A percentile compares a stretch with the other conserved stretches of the same genome.
Evolutionary conservation across 2,888 invertebrate genomes (phyloP).

Genomic region (Cephus nigrinus): DNA sequence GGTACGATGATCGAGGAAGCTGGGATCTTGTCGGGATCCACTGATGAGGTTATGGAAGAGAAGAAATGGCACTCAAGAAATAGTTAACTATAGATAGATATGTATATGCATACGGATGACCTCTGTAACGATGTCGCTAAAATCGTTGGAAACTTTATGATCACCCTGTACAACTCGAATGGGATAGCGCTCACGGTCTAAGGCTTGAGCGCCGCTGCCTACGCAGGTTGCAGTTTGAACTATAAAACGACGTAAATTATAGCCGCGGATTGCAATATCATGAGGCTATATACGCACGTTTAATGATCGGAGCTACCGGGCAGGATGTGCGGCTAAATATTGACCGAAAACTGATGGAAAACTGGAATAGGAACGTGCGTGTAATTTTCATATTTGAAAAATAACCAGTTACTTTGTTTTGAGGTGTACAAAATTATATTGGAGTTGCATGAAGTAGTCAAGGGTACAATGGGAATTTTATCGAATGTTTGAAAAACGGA

Average conservation of each 20-base stretch:
- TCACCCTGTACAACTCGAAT: conserved; percentile 60
- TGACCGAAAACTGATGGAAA: conserved; percentile 50
- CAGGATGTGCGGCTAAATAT: conserved; percentile 55
- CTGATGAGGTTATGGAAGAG: not conserved
- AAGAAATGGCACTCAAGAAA: not conserved
- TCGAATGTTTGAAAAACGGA: not conserved
- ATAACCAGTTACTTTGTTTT: not conserved
- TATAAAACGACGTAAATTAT: conserved; percentile 67
- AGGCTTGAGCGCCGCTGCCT: conserved; percentile 54
- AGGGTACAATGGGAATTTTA: not conserved
- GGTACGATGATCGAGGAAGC: not conserved
- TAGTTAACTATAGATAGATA: too few species aligned
- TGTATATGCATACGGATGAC: not conserved
- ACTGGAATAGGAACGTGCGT: not conserved
- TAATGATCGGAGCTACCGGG: conserved; percentile 66
- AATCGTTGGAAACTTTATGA: conserved; percentile 47
- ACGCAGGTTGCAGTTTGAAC: conserved; percentile 65
- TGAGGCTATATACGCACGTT: conserved; percentile 67
- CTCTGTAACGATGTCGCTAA: not conserved
- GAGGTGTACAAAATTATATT: not conserved
- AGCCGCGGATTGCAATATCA: conserved; percentile 66
- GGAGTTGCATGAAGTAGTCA: not conserved
- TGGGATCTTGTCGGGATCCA: not conserved
- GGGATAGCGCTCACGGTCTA: conserved; percentile 52
- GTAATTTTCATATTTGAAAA: not conserved